phyloP scores from a whole-genome alignment of 2,113 vertebrate genomes.

The Tichodroma muraria region DNA sequence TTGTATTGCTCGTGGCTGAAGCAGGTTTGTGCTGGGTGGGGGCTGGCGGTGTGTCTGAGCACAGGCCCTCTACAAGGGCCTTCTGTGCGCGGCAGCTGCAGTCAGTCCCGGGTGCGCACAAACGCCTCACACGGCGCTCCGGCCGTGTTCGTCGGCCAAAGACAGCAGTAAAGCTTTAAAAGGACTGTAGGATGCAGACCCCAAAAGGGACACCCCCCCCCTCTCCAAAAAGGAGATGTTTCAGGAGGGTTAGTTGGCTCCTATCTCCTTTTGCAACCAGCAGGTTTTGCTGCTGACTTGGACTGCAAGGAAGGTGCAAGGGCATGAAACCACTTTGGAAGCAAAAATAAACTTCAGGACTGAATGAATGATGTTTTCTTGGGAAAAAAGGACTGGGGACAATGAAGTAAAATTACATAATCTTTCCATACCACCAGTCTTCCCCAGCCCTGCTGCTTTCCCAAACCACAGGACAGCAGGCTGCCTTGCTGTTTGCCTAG shows the following conservation, averaged over 20 bases:
- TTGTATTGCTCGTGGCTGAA: neutral
- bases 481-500: neutral
- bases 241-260: neutral
- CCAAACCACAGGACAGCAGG: neutral
- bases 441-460: neutral
- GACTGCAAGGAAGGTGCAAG: neutral
- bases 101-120: neutral
- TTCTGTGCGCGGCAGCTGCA: neutral
- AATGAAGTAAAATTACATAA: neutral
- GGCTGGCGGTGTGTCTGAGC: neutral
- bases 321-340: neutral
- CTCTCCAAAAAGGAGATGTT: neutral
- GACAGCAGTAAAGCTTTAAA: neutral
- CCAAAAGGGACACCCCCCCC: neutral
- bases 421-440: neutral
- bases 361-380: neutral
- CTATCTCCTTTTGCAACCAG: neutral
- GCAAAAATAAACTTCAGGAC: neutral
- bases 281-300: neutral
- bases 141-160: neutral
- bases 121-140: fast-evolving
- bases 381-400: neutral
- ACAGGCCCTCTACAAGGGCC: neutral
- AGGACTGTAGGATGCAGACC: neutral
- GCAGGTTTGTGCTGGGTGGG: neutral